Evolutionary conservation across 2,888 invertebrate genomes (phyloP).

Genomic region (Helleia helle): DNA sequence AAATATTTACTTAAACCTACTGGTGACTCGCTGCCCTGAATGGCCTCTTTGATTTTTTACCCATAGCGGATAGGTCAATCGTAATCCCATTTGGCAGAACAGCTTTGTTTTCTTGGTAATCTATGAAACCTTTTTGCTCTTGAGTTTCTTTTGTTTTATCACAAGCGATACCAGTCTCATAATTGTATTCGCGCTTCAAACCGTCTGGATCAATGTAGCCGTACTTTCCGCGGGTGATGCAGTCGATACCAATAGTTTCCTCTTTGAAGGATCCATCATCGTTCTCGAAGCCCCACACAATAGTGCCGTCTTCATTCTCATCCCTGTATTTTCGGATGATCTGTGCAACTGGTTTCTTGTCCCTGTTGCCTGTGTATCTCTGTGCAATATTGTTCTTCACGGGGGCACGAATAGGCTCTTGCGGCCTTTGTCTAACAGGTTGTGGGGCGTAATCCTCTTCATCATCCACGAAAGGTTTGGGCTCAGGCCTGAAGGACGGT

Average conservation of each 20-base stretch:
- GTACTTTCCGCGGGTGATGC: conserved; percentile 84
- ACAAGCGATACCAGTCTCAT: conserved; percentile 85
- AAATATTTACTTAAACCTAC: conserved; percentile 53
- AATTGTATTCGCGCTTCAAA: conserved; percentile 84
- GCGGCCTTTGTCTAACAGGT: conserved; percentile 64
- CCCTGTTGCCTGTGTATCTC: conserved; percentile 54
- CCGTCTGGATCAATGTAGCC: conserved; percentile 91
- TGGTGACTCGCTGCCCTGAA: conserved; percentile 67
- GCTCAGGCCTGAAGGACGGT: conserved; percentile 66
- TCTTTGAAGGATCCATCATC: conserved; percentile 92
- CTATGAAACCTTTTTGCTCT: conserved; percentile 78
- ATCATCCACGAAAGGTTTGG: conserved; percentile 59
- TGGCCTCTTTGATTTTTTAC: conserved; percentile 81
- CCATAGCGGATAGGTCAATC: conserved; percentile 80
- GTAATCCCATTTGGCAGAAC: conserved; percentile 82
- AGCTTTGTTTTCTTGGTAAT: conserved; percentile 83
- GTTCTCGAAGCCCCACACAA: conserved; percentile 91
- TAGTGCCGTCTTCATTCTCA: conserved; percentile 86
- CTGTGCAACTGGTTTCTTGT: conserved; percentile 82
- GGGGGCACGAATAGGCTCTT: conserved; percentile 49
- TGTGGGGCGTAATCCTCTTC: conserved; percentile 52
- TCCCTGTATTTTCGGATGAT: conserved; percentile 82
- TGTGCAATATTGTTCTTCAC: conserved; percentile 50
- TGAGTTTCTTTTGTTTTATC: conserved; percentile 72
- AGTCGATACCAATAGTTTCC: conserved; percentile 85